Base-by-base conservation (phyloP, 2,888 invertebrate species). In the Marasmarcha lunaedactyla region DNA sequence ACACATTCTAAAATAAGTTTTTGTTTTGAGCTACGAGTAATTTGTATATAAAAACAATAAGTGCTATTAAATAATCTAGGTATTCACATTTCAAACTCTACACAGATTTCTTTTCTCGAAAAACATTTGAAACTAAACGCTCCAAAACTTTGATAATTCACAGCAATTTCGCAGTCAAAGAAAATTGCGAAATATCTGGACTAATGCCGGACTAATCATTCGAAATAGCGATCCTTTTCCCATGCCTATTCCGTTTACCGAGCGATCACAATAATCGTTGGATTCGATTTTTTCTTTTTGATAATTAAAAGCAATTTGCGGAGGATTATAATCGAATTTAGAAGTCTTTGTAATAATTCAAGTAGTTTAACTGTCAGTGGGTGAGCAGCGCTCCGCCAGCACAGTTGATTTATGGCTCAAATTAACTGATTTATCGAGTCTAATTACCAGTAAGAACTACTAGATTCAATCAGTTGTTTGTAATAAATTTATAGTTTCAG, bases 91-190 rank as follows among this genome's bases (percentile, higher is more conserved):
- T 20, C 20, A 3, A 20, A 3, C 4, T 20, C 3, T 20, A 20
- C 20, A 20, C 3, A 3, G 20, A 20, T 5, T 20, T 20, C 4
- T 20, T 20, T 20, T 20, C 20, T 20, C 7, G 7, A 20, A 20
- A 20, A 20, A 20, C 20, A 7, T 20, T 7, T 20, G 20, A 20
- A 5, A 20, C 20, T 20, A 5, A 20, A 20, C 7, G 20, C 7
- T 20, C 7, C 20, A 3, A 20, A 20, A 20, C 20, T 20, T 20
- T 20, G 20, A 20, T 20, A 20, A 20, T 20, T 20, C 7, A 20
- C 20, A 53, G 62, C 68, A 83, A 83, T 83, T 83, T 83, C 51
- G 63, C 79, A 79, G 81, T 81, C 81, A 81, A 70, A 79, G 78
- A 47, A 77, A 76, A 83, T 81, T 79, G 78, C 79, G 64, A 69